A percentile compares a stretch with the other conserved stretches of the same genome.
These are phyloP conservation scores for Notospermus geniculatus DNA, from an alignment of 1,140 invertebrate genomes.

Conservation along the genomic window DNA sequence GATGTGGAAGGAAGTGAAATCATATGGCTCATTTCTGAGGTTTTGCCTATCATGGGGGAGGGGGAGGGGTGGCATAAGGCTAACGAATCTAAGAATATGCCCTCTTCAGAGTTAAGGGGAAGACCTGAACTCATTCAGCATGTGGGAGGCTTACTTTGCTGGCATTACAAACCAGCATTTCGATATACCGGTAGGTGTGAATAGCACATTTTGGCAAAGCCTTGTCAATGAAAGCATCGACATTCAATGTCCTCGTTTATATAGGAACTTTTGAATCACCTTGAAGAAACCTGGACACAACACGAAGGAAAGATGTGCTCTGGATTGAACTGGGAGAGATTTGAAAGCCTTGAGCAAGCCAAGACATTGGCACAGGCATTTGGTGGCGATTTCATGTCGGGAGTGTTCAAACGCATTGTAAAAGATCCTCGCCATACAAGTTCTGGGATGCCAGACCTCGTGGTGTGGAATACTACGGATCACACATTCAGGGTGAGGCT, in stretches of 20 bases:
- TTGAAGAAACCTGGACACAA: constrained; percentile 55
- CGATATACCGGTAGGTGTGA: no score
- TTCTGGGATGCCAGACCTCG: constrained; percentile 79
- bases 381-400: constrained; percentile 59
- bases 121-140: no score
- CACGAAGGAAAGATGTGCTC: constrained; percentile 50
- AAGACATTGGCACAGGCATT: constrained; percentile 64
- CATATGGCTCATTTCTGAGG: no score
- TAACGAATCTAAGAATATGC: no score
- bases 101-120: no score
- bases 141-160: no score
- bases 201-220: no score
- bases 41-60: no score
- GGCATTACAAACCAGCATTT: no score
- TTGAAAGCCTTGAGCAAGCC: constrained; percentile 55
- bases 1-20: no score
- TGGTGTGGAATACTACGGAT: constrained; percentile 69
- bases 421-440: constrained; percentile 63
- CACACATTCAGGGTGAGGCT: constrained; percentile 52
- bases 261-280: constrained; percentile 53
- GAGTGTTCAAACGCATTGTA: constrained; percentile 64
- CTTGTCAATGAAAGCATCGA: no score
- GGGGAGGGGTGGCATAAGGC: no score
- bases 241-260: constrained; percentile 11
- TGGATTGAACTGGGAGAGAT: constrained; percentile 60